These are phyloP conservation scores for Lemur catta DNA, from an alignment of 2,797 vertebrate species.

Conservation along the genomic window DNA sequence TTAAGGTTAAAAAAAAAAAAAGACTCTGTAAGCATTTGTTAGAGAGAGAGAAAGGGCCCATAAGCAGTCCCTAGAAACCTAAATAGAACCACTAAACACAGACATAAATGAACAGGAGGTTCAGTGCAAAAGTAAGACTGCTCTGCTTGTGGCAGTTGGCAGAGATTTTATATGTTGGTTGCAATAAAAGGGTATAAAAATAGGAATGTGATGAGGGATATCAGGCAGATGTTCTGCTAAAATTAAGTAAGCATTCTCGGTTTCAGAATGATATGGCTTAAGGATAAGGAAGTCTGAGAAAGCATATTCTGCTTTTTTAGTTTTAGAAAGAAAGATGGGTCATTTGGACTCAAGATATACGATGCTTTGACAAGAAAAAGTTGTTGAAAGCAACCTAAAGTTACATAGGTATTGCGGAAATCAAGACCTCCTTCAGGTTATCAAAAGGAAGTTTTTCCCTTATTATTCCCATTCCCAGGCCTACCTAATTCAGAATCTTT, in stretches of 20 bases:
- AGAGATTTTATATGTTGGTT: background rate
- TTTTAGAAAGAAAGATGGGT: background rate
- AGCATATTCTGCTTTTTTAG: background rate
- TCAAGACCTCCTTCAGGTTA: background rate
- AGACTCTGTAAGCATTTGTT: background rate
- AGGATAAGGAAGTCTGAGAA: background rate
- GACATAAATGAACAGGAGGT: background rate
- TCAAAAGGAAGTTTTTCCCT: background rate
- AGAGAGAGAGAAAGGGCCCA: background rate
- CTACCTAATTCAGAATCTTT: background rate
- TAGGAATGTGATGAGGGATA: background rate
- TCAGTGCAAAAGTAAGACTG: background rate
- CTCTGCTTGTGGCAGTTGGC: background rate
- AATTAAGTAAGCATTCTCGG: background rate
- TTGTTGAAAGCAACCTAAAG: background rate
- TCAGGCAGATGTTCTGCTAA: background rate
- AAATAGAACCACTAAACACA: background rate
- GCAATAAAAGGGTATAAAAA: conserved; percentile 9
- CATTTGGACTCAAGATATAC: background rate
- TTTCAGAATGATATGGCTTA: background rate
- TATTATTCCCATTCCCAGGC: background rate
- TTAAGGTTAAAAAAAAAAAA: no score
- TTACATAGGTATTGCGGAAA: background rate
- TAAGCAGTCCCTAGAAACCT: background rate
- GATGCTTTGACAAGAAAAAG: background rate